Base-by-base conservation (phyloP, 2,797 vertebrate genomes). In the Semaprochilodus insignis region DNA sequence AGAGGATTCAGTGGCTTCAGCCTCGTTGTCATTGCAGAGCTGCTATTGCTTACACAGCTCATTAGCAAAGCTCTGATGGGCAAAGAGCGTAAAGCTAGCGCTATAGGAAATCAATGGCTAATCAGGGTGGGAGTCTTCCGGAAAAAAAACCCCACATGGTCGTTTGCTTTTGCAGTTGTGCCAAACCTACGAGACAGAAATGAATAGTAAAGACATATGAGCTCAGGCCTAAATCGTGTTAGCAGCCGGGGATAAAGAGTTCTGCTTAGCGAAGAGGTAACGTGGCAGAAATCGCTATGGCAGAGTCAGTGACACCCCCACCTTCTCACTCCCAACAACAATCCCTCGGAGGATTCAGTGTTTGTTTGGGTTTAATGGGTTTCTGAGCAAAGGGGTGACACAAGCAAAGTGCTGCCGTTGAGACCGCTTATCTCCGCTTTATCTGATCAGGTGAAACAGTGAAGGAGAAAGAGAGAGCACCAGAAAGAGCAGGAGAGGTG, bases 381-480 rank as follows among this genome's bases (percentile, higher is more conserved):
- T 85, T 86, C 70, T 72, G 54, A 84, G 78, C 72, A 79, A n/a
- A 23, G 59, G 67, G 40, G 73, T 84, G 84, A 78, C 70, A 76
- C 81, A 87, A 73, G 77, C 78, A 75, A 88, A 81, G 19, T 54
- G 74, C 77, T 84, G 51, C 57, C 52, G 87, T 88, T 77, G 44
- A 78, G 44, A 73, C 78, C 85, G 81, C 87, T 89, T 90, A 90
- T 89, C 88, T 87, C 87, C 85, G 62, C 83, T 83, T 81, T 82
- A 82, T 84, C 81, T 72, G 8, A 73, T 63, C 67, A 72, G 69
- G 59, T 79, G 77, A 63, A 73, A 66, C 31, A 65, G 16, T 15
- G 60, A 63, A 2, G 6, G 14, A 65, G 25, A 17, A 4, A 65
- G 74, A 17, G 62, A 54, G 34, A 67, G 27, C 67, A 16, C 17